phyloP scores from a whole-genome alignment of 2,888 invertebrate genomes.

The Phania funesta region DNA sequence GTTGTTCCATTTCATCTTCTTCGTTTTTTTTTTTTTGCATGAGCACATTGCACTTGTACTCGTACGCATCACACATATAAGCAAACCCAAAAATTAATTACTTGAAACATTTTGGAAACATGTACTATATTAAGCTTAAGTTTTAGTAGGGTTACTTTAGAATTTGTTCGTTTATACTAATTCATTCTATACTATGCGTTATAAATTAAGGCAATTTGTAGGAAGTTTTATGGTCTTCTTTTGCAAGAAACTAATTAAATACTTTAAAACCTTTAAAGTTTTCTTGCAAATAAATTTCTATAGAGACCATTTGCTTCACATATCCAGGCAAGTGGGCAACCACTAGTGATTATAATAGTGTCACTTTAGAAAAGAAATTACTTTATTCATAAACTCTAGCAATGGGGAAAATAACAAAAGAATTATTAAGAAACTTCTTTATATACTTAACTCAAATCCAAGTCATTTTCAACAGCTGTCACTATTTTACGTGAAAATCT shows the following conservation, averaged over 20 bases:
- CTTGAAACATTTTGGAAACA: constrained; percentile 58
- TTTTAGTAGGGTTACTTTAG: constrained; percentile 17
- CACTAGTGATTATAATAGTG: constrained; percentile 50
- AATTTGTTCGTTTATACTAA: constrained; percentile 32
- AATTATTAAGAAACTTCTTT: constrained; percentile 58
- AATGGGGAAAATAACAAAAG: constrained; percentile 16
- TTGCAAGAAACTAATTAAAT: neutral
- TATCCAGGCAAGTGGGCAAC: constrained; percentile 14
- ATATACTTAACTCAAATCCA: constrained; percentile 31
- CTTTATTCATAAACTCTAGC: constrained; percentile 43
- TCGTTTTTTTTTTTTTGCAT: neutral
- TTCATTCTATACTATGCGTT: constrained; percentile 34
- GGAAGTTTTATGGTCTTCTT: neutral
- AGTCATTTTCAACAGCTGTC: constrained; percentile 65
- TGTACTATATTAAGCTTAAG: constrained; percentile 21
- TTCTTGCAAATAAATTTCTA: neutral
- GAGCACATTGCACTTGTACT: neutral
- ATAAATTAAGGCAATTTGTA: constrained; percentile 37
- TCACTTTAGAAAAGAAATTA: constrained; percentile 31
- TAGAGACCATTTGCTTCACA: neutral
- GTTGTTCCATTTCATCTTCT: constrained; percentile 31
- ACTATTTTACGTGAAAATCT: constrained; percentile 44
- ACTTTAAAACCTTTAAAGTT: constrained; percentile 23
- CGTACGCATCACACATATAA: neutral
- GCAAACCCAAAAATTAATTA: constrained; percentile 55